Base-by-base conservation (phyloP, 2,888 invertebrate species). In the Ctena decussata region DNA sequence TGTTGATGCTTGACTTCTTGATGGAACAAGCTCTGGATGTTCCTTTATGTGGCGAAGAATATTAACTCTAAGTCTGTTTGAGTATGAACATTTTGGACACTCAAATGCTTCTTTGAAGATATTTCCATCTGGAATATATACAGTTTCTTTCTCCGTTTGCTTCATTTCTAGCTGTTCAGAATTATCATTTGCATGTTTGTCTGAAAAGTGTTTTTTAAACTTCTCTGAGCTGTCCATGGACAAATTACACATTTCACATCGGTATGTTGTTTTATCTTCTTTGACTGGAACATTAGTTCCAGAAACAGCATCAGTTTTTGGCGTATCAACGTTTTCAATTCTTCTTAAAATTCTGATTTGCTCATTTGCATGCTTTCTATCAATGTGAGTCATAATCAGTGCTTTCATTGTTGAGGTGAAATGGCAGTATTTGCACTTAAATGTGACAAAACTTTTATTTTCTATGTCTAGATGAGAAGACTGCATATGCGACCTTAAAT, bases 51-150 rank as follows among this genome's bases (percentile, higher is more conserved):
- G 91, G 21, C 85, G 80, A 37, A 91, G 83, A 24, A 88, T 76
- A 60, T 87, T 88, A 21, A 91, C 74, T 81, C 91, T 82, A 39
- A 84, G 83, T 75, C 82, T 88, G 21, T 87, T 84, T 65, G 83
- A 80, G 70, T 91, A 94, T 0, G 82, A 57, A 80, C 94, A 94
- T 60, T 90, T 86, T 44, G 91, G 90, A 71, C 94, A 94, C 70
- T 86, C 81, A 57, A 92, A 85, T 18, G 90, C 80, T 24, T 85
- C 78, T 57, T 86, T 89, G 65, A 92, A 92, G 5, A 88, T 86
- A 60, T 93, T 93, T 39, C 91, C 91, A 84, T 84, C 79, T 32
- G 92, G 91, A 72, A 92, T 88, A 12, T 83, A 73, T 24, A 91
- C 81, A 32, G 84, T 79, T 76, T 86, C 83, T 70, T 81, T 82